A percentile compares a stretch with the other conserved stretches of the same genome.
Evolutionary conservation across 2,113 vertebrate genomes (phyloP).

Genomic region (Gasterosteus aculeatus): DNA sequence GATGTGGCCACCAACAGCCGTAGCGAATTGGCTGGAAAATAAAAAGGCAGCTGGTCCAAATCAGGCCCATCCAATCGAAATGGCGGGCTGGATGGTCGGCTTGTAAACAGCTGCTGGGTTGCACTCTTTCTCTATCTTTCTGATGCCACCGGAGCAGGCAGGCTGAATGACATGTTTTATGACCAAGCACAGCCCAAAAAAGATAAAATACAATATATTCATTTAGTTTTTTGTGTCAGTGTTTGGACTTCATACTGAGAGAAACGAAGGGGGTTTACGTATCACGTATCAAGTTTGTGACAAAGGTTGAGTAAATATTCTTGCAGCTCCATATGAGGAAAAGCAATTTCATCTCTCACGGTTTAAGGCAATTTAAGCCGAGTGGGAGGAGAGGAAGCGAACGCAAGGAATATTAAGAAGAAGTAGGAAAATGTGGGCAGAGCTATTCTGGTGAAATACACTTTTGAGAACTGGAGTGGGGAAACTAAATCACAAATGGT

Average conservation of each 20-base stretch:
- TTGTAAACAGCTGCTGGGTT: constrained; percentile 58
- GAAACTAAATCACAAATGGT: constrained; percentile 44
- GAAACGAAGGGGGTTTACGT: constrained; percentile 1
- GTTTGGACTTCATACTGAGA: constrained; percentile 15
- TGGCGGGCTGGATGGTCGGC: constrained; percentile 35
- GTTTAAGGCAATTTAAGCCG: constrained; percentile 48
- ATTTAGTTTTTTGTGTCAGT: constrained; percentile 10
- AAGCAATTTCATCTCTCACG: constrained; percentile 54
- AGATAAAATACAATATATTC: constrained; percentile 34
- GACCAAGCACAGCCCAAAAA: constrained; percentile 13
- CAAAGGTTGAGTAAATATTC: constrained; percentile 36
- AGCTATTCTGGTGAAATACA: constrained; percentile 42
- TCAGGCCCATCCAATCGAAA: constrained; percentile 53
- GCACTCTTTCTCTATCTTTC: constrained; percentile 15
- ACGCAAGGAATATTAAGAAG: constrained; percentile 46
- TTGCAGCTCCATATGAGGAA: constrained; percentile 44
- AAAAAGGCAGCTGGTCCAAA: constrained; percentile 44
- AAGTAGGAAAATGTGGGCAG: constrained; percentile 35
- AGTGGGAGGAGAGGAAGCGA: constrained; percentile 40
- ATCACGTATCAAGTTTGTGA: constrained; percentile 47
- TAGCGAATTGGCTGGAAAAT: constrained; percentile 57
- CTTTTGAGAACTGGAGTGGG: constrained; percentile 29
- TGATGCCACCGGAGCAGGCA: constrained; percentile 10
- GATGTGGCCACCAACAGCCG: constrained; percentile 40
- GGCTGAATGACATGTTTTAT: constrained; percentile 30